Base-by-base conservation (phyloP, 2,113 vertebrate genomes). In the Seriola quinqueradiata region DNA sequence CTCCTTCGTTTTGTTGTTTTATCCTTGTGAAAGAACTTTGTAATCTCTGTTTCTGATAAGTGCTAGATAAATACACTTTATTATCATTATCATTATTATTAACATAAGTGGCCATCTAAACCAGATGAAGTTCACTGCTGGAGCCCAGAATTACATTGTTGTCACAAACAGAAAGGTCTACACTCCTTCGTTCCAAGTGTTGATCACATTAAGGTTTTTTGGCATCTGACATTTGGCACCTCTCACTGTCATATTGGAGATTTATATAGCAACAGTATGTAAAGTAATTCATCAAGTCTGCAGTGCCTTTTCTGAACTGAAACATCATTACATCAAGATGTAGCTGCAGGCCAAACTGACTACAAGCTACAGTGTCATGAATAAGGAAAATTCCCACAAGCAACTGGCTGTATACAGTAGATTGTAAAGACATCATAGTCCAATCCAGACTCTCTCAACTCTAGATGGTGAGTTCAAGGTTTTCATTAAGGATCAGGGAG, bases 211-310 rank as follows among this genome's bases (percentile, higher is more conserved):
- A 28, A 28, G 32, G 28, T 28, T 25, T 58, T 76, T 77, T 77
- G 48, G 58, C 46, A 64, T 57, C 48, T 14, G n/a, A 25, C 42
- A 57, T 52, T 36, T 36, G 50, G n/a, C 52, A 69, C n/a, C 13
- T 63, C 60, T 12, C 25, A 13, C 12, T 36, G 21, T 36, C 55
- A 69, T 52, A 38, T 25, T 68, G 42, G 25, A 63, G 36, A 78
- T 83, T n/a, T 55, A 78, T 55, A 59, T 6, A 44, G 36, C 70
- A 84, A 78, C 69, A 32, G 17, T 11, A 36, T 3, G 34, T 48
- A 25, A 67, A 16, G 40, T 46, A 55, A 46, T 55, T 36, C 14
- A 48, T 69, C 54, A 61, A 25, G 36, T 25, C n/a, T 23, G 73
- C 50, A 66, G 21, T 14, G 67, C 48, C 48, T 63, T 63, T 55